phyloP scores from a whole-genome alignment of 92 coral and sea anemone genomes.

The Phymanthus crucifer region DNA sequence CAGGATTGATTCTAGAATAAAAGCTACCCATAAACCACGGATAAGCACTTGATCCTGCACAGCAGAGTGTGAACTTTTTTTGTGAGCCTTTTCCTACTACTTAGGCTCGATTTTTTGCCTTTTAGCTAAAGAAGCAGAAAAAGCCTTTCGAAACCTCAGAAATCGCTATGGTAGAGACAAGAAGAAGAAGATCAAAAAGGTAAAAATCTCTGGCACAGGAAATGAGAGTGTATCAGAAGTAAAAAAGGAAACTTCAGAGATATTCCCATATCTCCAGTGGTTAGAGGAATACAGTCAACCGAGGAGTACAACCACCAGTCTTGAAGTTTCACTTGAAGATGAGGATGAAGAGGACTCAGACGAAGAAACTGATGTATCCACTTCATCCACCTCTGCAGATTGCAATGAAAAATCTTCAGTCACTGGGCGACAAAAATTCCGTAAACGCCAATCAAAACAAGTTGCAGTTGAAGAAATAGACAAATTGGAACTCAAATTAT shows the following conservation, averaged over 20 bases:
- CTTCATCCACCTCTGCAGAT: background rate
- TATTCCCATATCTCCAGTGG: constrained; percentile 48
- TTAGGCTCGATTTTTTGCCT: background rate
- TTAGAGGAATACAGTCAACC: constrained; percentile 40
- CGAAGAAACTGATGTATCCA: background rate
- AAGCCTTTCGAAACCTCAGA: constrained; percentile 38
- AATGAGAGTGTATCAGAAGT: constrained; percentile 35
- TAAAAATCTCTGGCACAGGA: constrained; percentile 47
- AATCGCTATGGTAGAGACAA: constrained; percentile 46
- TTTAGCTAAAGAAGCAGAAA: constrained; percentile 29
- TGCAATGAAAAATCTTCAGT: background rate
- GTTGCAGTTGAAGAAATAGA: constrained; percentile 1
- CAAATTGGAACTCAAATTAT: background rate
- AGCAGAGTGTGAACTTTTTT: background rate
- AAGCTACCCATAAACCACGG: no score
- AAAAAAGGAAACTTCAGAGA: constrained; percentile 40
- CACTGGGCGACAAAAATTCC: background rate
- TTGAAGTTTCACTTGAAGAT: constrained; percentile 24
- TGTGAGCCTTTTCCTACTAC: background rate
- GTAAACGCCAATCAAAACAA: constrained; percentile 5
- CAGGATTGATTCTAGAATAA: background rate
- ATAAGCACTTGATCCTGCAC: no score
- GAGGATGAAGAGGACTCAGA: constrained; percentile 16
- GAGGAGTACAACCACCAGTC: constrained; percentile 42
- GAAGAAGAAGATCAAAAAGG: constrained; percentile 43